Percentiles rank a stretch among this genome's conserved stretches.
These are phyloP conservation scores for Rostratula benghalensis DNA, from an alignment of 2,113 vertebrate genomes.

Conservation along the genomic window DNA sequence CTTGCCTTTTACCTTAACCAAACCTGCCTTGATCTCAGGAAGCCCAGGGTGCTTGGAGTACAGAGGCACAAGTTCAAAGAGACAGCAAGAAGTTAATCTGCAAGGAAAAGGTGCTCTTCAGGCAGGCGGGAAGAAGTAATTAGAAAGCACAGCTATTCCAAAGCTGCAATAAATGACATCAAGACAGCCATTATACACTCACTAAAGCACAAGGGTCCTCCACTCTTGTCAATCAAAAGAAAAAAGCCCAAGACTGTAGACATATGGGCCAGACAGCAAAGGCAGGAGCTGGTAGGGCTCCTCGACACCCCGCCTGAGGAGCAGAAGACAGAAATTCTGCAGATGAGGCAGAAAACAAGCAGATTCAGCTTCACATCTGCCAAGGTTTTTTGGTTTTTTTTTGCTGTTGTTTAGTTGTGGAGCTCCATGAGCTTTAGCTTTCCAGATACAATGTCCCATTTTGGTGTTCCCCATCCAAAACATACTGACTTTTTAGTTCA, in stretches of 20 bases:
- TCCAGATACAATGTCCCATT: neutral
- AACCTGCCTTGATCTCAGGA: constrained; percentile 29
- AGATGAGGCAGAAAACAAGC: neutral
- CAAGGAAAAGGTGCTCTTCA: constrained; percentile 49
- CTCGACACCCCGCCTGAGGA: neutral
- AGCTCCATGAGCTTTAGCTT: neutral
- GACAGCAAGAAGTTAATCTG: constrained; percentile 55
- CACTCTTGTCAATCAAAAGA: constrained; percentile 15
- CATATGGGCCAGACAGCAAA: neutral
- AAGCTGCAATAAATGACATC: constrained; percentile 34
- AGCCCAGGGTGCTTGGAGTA: constrained; percentile 28
- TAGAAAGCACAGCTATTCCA: constrained; percentile 38
- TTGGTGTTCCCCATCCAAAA: neutral
- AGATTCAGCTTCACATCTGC: neutral
- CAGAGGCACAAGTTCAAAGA: constrained; percentile 55
- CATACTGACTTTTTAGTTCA: neutral
- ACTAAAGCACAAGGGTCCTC: neutral
- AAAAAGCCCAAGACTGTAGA: neutral
- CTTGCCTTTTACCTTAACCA: constrained; percentile 31
- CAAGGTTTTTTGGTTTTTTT: neutral
- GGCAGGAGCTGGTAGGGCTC: neutral
- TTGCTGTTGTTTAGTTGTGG: neutral
- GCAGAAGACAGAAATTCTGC: neutral
- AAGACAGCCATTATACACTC: constrained; percentile 28
- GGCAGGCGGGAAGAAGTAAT: constrained; percentile 44